These are phyloP conservation scores for Chrysina gloriosa DNA, from an alignment of 2,888 invertebrate species.

Conservation along the genomic window DNA sequence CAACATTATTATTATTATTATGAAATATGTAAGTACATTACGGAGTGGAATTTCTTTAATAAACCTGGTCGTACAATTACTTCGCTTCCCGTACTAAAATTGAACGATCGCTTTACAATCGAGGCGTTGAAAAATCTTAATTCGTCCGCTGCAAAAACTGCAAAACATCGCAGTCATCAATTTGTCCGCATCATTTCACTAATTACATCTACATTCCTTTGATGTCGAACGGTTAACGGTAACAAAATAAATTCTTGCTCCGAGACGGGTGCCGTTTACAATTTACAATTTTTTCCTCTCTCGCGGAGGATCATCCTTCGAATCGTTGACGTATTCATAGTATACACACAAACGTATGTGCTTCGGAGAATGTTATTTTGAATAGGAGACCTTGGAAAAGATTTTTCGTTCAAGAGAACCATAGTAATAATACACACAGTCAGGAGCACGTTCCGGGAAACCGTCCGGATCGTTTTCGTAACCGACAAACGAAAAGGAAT, in stretches of 20 bases:
- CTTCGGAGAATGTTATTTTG: not conserved
- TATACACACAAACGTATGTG: not conserved
- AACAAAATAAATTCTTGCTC: not conserved
- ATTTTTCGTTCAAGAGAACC: not conserved
- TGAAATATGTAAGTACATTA: too few relatives aligned
- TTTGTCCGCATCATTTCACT: not conserved
- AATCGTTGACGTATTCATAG: not conserved
- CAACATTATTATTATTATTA: too few relatives aligned
- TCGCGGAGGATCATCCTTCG: not conserved
- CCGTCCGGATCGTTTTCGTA: not conserved
- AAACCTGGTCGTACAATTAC: too few relatives aligned
- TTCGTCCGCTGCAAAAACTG: too few relatives aligned
- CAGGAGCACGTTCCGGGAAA: not conserved
- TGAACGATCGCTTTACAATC: too few relatives aligned
- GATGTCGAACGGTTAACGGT: not conserved
- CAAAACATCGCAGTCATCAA: not conserved
- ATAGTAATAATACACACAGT: not conserved
- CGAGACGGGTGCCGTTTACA: not conserved
- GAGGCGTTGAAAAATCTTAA: too few relatives aligned
- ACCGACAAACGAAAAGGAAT: not conserved
- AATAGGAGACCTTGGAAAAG: not conserved
- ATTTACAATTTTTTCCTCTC: not conserved
- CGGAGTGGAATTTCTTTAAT: too few relatives aligned
- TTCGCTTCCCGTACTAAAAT: too few relatives aligned
- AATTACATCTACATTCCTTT: constrained; percentile 8